These are phyloP conservation scores for Rhineura floridana DNA, from an alignment of 2,113 vertebrate genomes.

Conservation along the genomic window DNA sequence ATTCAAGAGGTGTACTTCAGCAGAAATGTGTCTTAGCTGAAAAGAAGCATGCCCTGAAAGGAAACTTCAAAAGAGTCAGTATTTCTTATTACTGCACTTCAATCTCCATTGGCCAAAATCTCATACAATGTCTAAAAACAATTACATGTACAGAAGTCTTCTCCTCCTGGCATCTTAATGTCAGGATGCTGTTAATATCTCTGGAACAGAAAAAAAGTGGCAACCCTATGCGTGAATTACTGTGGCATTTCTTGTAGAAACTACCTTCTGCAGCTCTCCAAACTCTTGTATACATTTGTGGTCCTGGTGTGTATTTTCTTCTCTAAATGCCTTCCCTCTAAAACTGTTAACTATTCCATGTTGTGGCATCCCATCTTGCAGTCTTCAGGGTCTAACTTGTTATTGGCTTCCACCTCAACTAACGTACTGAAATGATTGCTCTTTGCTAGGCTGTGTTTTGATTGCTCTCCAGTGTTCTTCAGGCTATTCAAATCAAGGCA, in stretches of 20 bases:
- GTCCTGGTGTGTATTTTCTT: conserved; percentile 39
- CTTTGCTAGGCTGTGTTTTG: conserved; percentile 47
- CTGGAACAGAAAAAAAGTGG: conserved; percentile 29
- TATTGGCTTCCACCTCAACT: conserved; percentile 8
- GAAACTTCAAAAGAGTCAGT: background rate
- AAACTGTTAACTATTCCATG: conserved; percentile 23
- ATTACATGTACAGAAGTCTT: background rate
- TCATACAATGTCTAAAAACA: background rate
- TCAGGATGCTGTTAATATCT: background rate
- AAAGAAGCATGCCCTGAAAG: too few relatives aligned
- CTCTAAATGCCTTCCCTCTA: conserved; percentile 32
- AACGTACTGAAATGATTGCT: conserved; percentile 49
- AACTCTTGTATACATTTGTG: background rate
- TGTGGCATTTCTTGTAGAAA: conserved; percentile 30
- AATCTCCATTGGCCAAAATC: background rate
- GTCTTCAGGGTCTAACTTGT: conserved; percentile 44
- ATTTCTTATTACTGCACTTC: background rate
- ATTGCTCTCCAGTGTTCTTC: conserved; percentile 56
- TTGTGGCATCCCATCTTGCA: conserved; percentile 43
- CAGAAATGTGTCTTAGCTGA: too few relatives aligned
- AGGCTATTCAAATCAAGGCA: conserved; percentile 63
- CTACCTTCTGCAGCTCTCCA: conserved; percentile 32
- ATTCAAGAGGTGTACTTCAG: too few relatives aligned
- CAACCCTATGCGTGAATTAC: background rate
- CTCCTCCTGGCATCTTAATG: background rate